These are phyloP conservation scores for Geotria australis DNA, from an alignment of 2,797 vertebrate species.

Conservation along the genomic window DNA sequence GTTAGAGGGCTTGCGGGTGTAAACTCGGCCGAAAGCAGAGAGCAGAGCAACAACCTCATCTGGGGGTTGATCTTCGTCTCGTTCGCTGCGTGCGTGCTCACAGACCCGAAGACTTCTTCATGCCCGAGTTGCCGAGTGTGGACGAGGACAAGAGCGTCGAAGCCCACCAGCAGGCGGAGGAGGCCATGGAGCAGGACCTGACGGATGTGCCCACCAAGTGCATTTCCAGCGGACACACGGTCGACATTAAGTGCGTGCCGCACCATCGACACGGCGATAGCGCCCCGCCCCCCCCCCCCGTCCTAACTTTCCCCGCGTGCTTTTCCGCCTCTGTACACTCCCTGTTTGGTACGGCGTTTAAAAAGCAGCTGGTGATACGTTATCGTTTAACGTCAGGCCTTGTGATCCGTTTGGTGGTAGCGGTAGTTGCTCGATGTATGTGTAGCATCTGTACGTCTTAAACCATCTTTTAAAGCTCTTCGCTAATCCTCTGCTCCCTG, in stretches of 20 bases:
- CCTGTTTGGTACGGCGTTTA: background rate
- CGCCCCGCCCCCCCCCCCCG: background rate
- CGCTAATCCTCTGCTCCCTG: too few relatives aligned
- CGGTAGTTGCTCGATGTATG: background rate
- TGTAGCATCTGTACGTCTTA: background rate
- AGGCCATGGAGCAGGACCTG: slow-evolving; percentile 88
- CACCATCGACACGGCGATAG: background rate
- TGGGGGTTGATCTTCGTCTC: too few relatives aligned
- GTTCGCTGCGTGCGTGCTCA: background rate
- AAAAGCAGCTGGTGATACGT: too few relatives aligned
- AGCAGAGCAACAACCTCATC: too few relatives aligned
- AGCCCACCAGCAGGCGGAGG: slow-evolving; percentile 25
- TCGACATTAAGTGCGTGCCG: slow-evolving; percentile 64
- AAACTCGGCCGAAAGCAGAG: too few relatives aligned
- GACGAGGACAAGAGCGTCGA: slow-evolving; percentile 54
- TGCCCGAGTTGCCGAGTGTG: slow-evolving; percentile 81
- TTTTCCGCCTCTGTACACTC: background rate
- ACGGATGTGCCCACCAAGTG: slow-evolving; percentile 92
- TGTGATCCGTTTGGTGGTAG: too few relatives aligned
- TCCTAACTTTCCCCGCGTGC: background rate
- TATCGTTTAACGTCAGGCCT: too few relatives aligned
- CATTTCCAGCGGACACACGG: slow-evolving; percentile 43
- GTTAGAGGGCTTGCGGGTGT: too few relatives aligned
- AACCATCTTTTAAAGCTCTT: too few relatives aligned
- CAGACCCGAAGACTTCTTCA: slow-evolving; percentile 85